A percentile compares a stretch with the other conserved stretches of the same genome.
Conservation (phyloP, 2,113 vertebrate species). For the Amphilophus citrinellus region DNA sequence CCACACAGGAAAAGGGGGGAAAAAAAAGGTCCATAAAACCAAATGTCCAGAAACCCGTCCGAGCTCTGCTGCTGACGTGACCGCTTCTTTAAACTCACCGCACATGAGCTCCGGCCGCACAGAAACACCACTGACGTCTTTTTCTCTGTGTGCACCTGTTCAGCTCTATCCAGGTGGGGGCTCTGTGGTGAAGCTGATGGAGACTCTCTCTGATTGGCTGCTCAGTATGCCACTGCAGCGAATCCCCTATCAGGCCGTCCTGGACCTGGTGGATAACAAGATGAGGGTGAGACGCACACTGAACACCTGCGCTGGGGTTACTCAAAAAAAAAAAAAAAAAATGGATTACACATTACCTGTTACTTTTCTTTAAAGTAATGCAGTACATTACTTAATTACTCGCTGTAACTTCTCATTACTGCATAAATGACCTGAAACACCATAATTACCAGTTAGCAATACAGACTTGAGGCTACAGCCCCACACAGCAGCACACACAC, state of each 20-base stretch:
- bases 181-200: slow-evolving; percentile 90
- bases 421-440: too few relatives aligned
- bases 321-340: neutral
- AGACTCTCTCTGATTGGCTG: slow-evolving; percentile 94
- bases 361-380: too few relatives aligned
- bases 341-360: neutral
- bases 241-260: slow-evolving; percentile 92
- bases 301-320: neutral
- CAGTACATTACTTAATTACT: neutral
- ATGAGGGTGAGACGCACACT: slow-evolving; percentile 86
- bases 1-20: too few relatives aligned
- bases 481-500: too few relatives aligned
- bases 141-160: neutral
- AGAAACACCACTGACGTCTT: neutral
- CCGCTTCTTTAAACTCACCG: neutral
- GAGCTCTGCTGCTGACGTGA: too few relatives aligned
- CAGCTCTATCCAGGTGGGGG: slow-evolving; percentile 92
- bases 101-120: too few relatives aligned
- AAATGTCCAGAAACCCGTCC: neutral
- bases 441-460: too few relatives aligned
- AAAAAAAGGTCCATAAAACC: neutral
- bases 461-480: too few relatives aligned
- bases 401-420: neutral
- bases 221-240: slow-evolving; percentile 90
- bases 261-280: slow-evolving; percentile 97